Evolutionary conservation across 2,888 invertebrate genomes (phyloP).

Genomic region (Trypoxylon attenuatum): DNA sequence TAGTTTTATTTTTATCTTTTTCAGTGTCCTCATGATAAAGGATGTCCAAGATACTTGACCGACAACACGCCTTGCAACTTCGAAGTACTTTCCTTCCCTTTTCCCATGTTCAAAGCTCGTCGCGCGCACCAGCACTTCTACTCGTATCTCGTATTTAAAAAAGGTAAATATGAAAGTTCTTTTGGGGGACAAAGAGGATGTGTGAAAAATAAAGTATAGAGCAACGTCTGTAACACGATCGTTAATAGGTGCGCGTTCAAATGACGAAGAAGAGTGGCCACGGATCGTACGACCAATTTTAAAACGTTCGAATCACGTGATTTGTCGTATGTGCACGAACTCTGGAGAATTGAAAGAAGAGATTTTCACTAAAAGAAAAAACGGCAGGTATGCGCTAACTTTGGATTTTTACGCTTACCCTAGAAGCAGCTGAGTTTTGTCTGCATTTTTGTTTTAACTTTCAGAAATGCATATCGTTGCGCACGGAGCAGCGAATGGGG

Average conservation of each 20-base stretch:
- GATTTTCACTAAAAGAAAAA: constrained; percentile 84
- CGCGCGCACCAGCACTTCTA: constrained; percentile 78
- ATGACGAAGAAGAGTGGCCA: constrained; percentile 83
- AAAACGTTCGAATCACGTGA: constrained; percentile 82
- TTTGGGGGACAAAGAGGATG: no score
- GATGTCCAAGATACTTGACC: constrained; percentile 83
- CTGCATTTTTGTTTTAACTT: constrained; percentile 22
- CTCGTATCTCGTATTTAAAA: constrained; percentile 88
- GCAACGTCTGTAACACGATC: no score
- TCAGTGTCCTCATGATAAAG: constrained; percentile 87
- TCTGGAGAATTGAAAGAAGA: constrained; percentile 85
- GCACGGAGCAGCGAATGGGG: constrained; percentile 87
- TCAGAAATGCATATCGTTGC: constrained; percentile 82
- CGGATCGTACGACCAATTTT: constrained; percentile 85
- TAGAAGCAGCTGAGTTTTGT: background rate
- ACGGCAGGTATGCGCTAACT: constrained; percentile 83
- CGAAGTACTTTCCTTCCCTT: constrained; percentile 78
- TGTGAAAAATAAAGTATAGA: no score
- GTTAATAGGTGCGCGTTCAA: no score
- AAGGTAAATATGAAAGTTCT: constrained; percentile 77
- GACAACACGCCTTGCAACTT: constrained; percentile 88
- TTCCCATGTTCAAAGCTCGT: constrained; percentile 68
- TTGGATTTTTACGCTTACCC: no score
- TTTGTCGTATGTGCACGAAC: constrained; percentile 86
- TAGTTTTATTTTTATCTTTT: no score